Conservation (phyloP, 2,888 invertebrate species). For the Drosophila histrio region DNA sequence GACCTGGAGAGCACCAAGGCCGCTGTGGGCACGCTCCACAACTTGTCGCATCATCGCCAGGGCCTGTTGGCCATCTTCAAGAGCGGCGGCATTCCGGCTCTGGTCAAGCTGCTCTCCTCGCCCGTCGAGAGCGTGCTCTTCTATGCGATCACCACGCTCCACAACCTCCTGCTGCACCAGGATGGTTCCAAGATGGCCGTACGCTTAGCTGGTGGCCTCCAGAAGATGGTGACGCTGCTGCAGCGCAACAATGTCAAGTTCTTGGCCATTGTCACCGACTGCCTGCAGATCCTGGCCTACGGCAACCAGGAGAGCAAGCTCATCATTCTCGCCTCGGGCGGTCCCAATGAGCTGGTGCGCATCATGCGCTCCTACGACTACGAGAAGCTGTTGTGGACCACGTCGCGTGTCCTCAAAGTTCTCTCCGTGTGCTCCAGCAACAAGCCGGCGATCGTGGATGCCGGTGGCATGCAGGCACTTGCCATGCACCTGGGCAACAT, state of each 20-base stretch:
- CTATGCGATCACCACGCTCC: constrained; percentile 98
- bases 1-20: constrained; percentile 98
- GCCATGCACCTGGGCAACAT: constrained; percentile 98
- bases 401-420: constrained; percentile 98
- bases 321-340: constrained; percentile 97
- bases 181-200: constrained; percentile 99
- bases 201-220: constrained; percentile 97
- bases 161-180: constrained; percentile 98
- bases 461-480: constrained; percentile 98
- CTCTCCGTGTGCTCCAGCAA: constrained; percentile 99
- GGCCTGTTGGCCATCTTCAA: constrained; percentile 99
- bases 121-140: constrained; percentile 98
- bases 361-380: constrained; percentile 99
- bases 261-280: constrained; percentile 99
- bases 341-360: constrained; percentile 97
- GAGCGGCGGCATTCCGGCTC: constrained; percentile 99
- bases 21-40: constrained; percentile 98
- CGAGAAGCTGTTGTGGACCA: constrained; percentile 99
- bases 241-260: constrained; percentile 99
- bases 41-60: constrained; percentile 98
- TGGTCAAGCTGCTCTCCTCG: constrained; percentile 97
- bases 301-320: constrained; percentile 99
- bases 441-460: constrained; percentile 99
- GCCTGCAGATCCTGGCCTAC: constrained; percentile 98
- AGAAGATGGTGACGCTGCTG: constrained; percentile 98